Conservation (phyloP, 1,140 invertebrate genomes). For the Thaumatotibia leucotreta region DNA sequence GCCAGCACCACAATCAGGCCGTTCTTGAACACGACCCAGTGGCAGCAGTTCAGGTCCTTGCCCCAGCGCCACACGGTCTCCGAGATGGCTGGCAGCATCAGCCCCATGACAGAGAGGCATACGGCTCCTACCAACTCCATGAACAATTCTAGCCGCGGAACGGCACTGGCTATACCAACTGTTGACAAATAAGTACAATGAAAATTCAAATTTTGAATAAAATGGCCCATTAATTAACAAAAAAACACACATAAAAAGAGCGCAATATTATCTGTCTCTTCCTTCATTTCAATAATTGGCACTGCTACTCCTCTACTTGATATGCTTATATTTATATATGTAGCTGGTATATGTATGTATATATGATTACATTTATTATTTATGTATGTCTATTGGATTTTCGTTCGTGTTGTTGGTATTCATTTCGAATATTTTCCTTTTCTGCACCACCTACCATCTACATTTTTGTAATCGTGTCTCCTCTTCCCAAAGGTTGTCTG, state of each 20-base stretch:
- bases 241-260: not conserved
- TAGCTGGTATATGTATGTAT: too few relatives aligned
- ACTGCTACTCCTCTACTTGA: not conserved
- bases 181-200: too few relatives aligned
- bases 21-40: constrained; percentile 84
- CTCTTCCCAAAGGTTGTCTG: too few relatives aligned
- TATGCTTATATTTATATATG: too few relatives aligned
- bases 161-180: constrained; percentile 85
- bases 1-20: constrained; percentile 78
- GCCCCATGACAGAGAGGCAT: constrained; percentile 88
- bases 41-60: constrained; percentile 76
- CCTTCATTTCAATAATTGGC: too few relatives aligned
- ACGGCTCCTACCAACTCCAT: constrained; percentile 93
- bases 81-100: constrained; percentile 89
- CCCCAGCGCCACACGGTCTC: constrained; percentile 85
- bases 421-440: too few relatives aligned
- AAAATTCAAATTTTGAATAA: too few relatives aligned
- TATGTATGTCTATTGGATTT: too few relatives aligned
- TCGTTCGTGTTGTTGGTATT: too few relatives aligned
- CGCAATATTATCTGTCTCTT: not conserved
- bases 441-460: too few relatives aligned
- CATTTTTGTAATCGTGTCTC: too few relatives aligned
- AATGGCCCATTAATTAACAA: not conserved
- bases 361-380: too few relatives aligned
- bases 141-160: constrained; percentile 90